Evolutionary conservation across 2,797 vertebrate genomes (phyloP), one percentile per base, ranked within the genome.

Genomic region (Chloroceryle amazona): DNA sequence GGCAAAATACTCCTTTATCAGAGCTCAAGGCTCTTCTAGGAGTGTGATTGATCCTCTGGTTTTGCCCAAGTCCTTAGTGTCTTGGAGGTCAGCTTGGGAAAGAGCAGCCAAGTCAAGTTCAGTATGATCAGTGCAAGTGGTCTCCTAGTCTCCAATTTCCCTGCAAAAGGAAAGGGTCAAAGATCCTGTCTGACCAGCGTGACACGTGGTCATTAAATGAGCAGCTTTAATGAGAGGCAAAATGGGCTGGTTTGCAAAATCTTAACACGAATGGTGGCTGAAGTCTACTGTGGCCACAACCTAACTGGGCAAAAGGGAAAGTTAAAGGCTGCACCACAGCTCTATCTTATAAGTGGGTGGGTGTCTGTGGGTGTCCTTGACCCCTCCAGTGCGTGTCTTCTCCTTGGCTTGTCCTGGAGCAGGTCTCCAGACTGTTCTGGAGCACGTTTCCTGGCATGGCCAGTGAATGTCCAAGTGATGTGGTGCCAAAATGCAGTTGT

Each of bases 391-490:
- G 70, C 18, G 19, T 46, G 54, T 60, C 37, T 54, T 74, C 46
- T 80, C 58, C 63, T 70, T 52, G 54, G 17, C 28, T 58, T 33
- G 60, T 41, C 61, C 68, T 58, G 61, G 52, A 67, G 60, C 70
- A 20, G 0, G 1, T 76, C 11, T 14, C 35, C 13, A n/a, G 23
- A 2, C 20, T 44, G 71, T 35, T 55, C 52, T 63, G 61, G 46
- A 51, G 39, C 47, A 33, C 0, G 1, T 80, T 15, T 11, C 37
- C 18, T 82, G 55, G 66, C 70, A 55, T 0, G 7, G 58, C 31
- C 25, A 35, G 42, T 0, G 0, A 63, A 22, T 25, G 28, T 39
- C 44, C 2, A 0, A 31, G 21, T 18, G 3, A 31, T 61, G 37
- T 1, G 37, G 17, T 52, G 58, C 54, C 82, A 66, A 51, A 85